Evolutionary conservation across 2,888 invertebrate species (phyloP), one percentile per base, ranked within the genome.

Genomic region (Lepidocyrtinus sp.): DNA sequence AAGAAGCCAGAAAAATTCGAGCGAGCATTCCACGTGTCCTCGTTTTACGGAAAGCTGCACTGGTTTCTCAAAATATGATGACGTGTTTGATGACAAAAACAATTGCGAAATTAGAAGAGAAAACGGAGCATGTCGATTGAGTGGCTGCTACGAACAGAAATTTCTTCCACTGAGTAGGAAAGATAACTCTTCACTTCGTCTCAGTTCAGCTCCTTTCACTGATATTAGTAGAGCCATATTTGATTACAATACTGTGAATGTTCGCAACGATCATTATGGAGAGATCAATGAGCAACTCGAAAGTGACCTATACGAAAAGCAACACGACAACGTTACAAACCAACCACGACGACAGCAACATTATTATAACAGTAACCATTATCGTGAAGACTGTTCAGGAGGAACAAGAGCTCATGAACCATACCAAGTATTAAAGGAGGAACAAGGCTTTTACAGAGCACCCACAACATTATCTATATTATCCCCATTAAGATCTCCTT

Each of bases 281-380:
- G 19, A 21, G 22, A 59, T 19, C 59, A 59, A 12, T 59, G 59
- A 21, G 21, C 59, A 59, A 2, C 59, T 21, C 19, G n/a, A n/a
- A 19, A 59, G n/a, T 22, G 59, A 59, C 59, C 15, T 22, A 22
- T 21, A 21, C 21, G 22, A 59, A 59, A 9, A n/a, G n/a, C 7
- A 22, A 59, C n/a, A 59, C n/a, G 12, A 3, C 59, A 59, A 21
- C n/a, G 22, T 21, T 59, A 59, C 19, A 59, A 59, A 2, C 59
- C 59, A 19, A 7, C 59, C 50, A 73, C 65, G 65, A 73, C 65
- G 19, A 36, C 65, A 36, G 17, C 36, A 27, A 19, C 46, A 68
- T 75, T 68, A 75, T 61, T 69, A 55, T 75, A 75, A 75, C 69
- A 45, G 67, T 75, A 22, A 68, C 75, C 68, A 63, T 75, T 75